These are phyloP conservation scores for Drosophila pseudoobscura DNA, from an alignment of 1,140 invertebrate genomes.

Conservation along the genomic window DNA sequence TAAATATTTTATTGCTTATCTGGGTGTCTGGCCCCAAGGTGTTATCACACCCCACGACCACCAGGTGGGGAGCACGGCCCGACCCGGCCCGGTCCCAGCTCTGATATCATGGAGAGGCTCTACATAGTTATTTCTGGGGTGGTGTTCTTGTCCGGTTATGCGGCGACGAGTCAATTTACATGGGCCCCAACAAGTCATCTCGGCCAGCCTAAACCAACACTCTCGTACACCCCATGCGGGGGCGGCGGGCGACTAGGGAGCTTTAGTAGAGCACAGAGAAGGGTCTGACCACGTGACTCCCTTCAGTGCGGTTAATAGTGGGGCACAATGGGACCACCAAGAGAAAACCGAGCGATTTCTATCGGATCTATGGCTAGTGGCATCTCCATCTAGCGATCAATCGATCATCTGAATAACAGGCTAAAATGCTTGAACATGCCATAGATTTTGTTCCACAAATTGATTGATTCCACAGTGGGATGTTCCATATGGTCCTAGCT, in stretches of 20 bases:
- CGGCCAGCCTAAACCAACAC: conserved; percentile 45
- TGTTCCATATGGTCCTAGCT: conserved; percentile 41
- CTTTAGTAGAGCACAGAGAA: neutral
- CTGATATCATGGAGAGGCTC: conserved; percentile 18
- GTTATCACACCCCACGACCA: conserved; percentile 52
- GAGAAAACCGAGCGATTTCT: too few relatives aligned
- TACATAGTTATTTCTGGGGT: neutral
- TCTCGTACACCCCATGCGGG: neutral
- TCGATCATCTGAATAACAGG: too few relatives aligned
- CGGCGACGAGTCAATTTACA: conserved; percentile 50
- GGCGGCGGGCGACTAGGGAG: neutral
- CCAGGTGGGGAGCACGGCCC: conserved; percentile 37
- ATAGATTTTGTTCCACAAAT: too few relatives aligned
- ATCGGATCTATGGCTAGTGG: too few relatives aligned
- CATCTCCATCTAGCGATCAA: too few relatives aligned
- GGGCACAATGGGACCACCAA: too few relatives aligned
- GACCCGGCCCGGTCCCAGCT: neutral
- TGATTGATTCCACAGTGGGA: conserved; percentile 8
- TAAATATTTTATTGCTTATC: conserved; percentile 77
- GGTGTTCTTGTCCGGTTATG: conserved; percentile 4
- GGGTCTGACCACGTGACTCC: conserved; percentile 13
- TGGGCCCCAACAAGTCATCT: conserved; percentile 47
- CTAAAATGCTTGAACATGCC: too few relatives aligned
- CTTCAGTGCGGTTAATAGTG: conserved; percentile 15
- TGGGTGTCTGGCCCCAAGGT: conserved; percentile 26